Evolutionary conservation across 2,888 invertebrate genomes (phyloP).

Genomic region (Torymus texanus): DNA sequence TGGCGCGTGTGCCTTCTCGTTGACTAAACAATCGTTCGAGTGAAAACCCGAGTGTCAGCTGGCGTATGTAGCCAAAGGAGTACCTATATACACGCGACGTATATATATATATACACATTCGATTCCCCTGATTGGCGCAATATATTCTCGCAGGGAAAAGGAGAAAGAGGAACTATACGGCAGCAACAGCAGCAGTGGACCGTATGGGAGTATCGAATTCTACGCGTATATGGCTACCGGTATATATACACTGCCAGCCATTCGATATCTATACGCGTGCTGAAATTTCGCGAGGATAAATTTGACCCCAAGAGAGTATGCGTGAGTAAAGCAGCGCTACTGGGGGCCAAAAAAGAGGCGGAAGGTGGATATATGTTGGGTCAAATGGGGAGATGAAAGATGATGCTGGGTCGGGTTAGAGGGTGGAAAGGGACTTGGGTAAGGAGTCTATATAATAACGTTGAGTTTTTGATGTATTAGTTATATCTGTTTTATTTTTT

Average conservation of each 20-base stretch:
- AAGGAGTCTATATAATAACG: too few relatives aligned
- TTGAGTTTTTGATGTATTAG: too few relatives aligned
- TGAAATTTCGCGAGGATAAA: constrained; percentile 46
- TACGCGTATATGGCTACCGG: constrained; percentile 66
- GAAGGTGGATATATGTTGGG: neutral
- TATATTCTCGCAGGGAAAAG: constrained; percentile 15
- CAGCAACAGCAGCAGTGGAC: too few relatives aligned
- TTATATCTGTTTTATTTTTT: too few relatives aligned
- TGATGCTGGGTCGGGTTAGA: neutral
- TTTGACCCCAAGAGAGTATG: constrained; percentile 32
- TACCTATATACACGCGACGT: neutral
- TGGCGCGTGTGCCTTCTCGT: constrained; percentile 34
- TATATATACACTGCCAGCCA: constrained; percentile 69
- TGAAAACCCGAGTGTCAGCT: constrained; percentile 45
- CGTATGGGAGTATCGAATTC: constrained; percentile 63
- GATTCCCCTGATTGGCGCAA: constrained; percentile 34
- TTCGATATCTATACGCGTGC: constrained; percentile 64
- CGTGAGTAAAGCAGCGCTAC: constrained; percentile 8
- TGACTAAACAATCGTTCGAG: constrained; percentile 34
- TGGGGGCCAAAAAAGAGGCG: constrained; percentile 33
- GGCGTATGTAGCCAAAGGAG: constrained; percentile 2
- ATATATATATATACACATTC: neutral
- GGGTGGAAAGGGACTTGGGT: too few relatives aligned
- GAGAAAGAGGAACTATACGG: neutral
- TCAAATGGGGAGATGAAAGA: constrained; percentile 4